phyloP scores from a whole-genome alignment of 2,888 invertebrate species.

The Dryomyza anilis region DNA sequence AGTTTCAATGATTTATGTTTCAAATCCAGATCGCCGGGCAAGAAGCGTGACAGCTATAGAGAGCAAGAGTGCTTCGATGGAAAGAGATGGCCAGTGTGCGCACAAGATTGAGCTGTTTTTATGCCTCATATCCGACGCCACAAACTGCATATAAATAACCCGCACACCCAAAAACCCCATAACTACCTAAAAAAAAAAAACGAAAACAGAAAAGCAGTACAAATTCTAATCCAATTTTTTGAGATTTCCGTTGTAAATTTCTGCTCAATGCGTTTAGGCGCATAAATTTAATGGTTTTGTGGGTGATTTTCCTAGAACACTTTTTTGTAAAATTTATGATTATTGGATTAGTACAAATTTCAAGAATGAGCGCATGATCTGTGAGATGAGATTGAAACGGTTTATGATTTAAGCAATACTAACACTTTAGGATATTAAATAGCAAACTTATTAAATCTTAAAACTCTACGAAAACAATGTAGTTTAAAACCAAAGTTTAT shows the following conservation, averaged over 20 bases:
- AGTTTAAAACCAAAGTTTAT: no score
- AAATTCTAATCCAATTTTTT: neutral
- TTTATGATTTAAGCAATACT: no score
- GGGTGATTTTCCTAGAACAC: neutral
- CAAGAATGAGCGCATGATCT: no score
- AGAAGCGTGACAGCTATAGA: neutral
- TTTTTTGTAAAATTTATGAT: no score
- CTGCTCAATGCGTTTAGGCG: neutral
- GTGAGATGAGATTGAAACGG: no score
- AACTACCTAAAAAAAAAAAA: no score
- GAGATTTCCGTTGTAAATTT: neutral
- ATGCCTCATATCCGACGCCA: neutral
- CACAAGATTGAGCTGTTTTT: neutral
- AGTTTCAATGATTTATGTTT: constrained; percentile 58
- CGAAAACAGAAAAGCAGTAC: no score
- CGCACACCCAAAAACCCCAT: no score
- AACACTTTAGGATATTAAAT: no score
- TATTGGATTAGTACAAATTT: no score
- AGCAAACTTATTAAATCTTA: no score
- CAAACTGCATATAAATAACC: neutral
- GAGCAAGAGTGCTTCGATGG: neutral
- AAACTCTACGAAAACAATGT: no score
- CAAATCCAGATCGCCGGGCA: constrained; percentile 26
- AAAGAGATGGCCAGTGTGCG: neutral
- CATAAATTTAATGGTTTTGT: neutral